Conservation (phyloP, 2,113 vertebrate genomes). For the Ploceus nigricollis region DNA sequence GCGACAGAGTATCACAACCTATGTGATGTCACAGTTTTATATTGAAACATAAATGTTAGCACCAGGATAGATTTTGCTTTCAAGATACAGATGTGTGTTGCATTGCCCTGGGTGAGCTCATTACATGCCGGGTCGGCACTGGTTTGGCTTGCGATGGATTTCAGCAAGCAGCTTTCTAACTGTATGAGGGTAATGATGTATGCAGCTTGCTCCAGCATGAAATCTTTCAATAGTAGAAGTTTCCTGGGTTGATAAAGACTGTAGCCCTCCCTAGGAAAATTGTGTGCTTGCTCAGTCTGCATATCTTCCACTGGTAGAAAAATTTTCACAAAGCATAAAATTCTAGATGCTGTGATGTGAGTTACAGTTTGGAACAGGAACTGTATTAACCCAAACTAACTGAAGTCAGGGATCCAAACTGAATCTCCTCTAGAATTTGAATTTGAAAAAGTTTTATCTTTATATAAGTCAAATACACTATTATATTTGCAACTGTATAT, state of each 20-base stretch:
- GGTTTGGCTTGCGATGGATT: not conserved
- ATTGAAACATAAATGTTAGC: constrained; percentile 30
- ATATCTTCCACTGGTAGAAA: not conserved
- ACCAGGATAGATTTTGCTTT: constrained; percentile 11
- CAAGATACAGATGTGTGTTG: not conserved
- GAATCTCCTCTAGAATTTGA: not conserved
- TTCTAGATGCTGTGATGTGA: not conserved
- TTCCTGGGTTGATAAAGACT: not conserved
- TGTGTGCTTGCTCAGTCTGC: not conserved
- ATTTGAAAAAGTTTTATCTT: not conserved
- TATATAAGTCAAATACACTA: not conserved
- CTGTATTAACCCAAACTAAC: not conserved
- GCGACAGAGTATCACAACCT: not conserved
- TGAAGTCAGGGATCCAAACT: not conserved
- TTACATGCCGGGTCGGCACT: not conserved
- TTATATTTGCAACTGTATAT: not conserved
- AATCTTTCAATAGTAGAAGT: not conserved
- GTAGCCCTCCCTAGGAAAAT: not conserved
- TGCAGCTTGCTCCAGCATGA: not conserved
- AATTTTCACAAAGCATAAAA: not conserved
- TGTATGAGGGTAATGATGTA: not conserved
- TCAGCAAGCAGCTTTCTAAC: not conserved
- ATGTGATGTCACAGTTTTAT: constrained; percentile 24
- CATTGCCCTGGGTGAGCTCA: constrained; percentile 22
- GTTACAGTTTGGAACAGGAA: not conserved